These are phyloP conservation scores for Halcyon badia DNA, from an alignment of 2,797 vertebrate genomes.

Conservation along the genomic window DNA sequence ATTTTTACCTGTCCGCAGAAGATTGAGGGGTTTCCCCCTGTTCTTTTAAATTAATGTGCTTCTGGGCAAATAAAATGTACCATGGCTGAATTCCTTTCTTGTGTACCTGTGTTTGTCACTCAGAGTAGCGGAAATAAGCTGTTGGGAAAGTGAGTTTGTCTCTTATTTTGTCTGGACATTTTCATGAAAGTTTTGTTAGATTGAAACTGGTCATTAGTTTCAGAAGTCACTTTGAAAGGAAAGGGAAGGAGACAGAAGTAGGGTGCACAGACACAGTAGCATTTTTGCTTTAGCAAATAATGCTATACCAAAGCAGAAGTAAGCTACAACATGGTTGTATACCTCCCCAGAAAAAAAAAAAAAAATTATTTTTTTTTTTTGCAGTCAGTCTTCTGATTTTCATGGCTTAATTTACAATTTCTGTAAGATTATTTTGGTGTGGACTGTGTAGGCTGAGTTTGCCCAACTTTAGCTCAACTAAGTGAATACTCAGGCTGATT, in stretches of 20 bases:
- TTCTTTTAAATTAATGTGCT: neutral
- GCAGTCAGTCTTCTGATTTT: neutral
- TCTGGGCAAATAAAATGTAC: neutral
- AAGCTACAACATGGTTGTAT: neutral
- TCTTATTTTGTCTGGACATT: neutral
- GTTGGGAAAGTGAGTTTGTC: neutral
- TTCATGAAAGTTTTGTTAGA: neutral
- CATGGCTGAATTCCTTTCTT: neutral
- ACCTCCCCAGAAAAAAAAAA: neutral
- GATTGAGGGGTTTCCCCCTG: rapidly evolving
- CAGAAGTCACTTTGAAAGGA: neutral
- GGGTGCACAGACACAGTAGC: neutral
- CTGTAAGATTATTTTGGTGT: neutral
- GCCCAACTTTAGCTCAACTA: neutral
- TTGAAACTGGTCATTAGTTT: neutral
- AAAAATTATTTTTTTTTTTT: neutral
- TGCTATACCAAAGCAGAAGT: neutral
- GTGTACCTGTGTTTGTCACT: neutral
- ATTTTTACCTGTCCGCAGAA: neutral
- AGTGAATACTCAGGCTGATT: neutral
- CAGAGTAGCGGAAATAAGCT: neutral
- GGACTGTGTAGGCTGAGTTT: neutral
- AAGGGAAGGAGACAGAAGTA: neutral
- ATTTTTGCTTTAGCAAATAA: neutral
- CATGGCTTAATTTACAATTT: neutral